Base-by-base conservation (phyloP, 2,888 invertebrate genomes). In the Seira musarum region DNA sequence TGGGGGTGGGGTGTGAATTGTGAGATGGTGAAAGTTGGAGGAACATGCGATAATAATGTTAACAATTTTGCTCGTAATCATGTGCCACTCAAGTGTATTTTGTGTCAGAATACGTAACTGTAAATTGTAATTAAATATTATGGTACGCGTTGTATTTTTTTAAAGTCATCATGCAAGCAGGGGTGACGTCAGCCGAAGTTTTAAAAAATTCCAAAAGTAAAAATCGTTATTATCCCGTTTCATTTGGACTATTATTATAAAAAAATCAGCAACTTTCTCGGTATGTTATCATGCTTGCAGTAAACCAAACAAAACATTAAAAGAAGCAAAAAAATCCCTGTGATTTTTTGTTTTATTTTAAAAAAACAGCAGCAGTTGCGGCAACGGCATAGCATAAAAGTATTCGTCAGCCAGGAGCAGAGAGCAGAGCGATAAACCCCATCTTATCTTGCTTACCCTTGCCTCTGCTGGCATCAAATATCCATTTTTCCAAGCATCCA, bases 401-500 rank as follows among this genome's bases (percentile, higher is more conserved):
- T 40, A 13, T 40, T 40, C 6, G 6, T 40, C 68, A 73, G 40
- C 60, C 70, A 76, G 35, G 66, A 82, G 67, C 71, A 75, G 21
- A 72, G 81, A 82, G 71, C 75, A 80, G 84, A 87, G 84, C 86
- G 77, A 80, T 57, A n/a, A 15, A 15, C 76, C 80, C 82, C 81
- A 40, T 60, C 17, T 49, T 69, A 46, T 30, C 3, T 75, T 77
- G 93, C 96, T 96, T 92, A 96, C 96, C 95, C 96, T 93, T 89
- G 95, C 94, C 92, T 96, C 95, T 89, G 96, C 96, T 90, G 95
- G 93, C 91, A 96, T 92, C 88, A 96, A 93, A 90, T 94, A 93
- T 88, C 96, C 96, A 91, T 93, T 93, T 89, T 95, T 94, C 89
- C 93, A 91, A 88, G 96, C 96, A 91, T 95, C 95, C 88, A 93